phyloP scores from a whole-genome alignment of 2,797 vertebrate species.

The Hypotaenidia philippensis region DNA sequence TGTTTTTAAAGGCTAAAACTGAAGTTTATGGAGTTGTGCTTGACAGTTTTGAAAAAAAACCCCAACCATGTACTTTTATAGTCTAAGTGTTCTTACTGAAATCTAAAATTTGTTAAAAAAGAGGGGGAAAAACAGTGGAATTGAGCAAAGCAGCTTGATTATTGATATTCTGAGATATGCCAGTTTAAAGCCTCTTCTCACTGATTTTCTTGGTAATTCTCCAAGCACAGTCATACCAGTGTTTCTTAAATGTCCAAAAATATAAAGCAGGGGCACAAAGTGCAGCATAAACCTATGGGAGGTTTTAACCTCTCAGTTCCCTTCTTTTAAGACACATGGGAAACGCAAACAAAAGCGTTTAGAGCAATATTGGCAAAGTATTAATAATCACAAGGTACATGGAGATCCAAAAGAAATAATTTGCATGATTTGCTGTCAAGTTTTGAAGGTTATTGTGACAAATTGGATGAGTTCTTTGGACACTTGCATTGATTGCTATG shows the following conservation, averaged over 20 bases:
- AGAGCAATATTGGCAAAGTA: neutral
- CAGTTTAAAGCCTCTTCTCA: neutral
- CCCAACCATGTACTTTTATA: neutral
- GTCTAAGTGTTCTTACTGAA: neutral
- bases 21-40: fast-evolving
- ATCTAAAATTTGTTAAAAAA: neutral
- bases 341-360: neutral
- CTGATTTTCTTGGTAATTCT: neutral
- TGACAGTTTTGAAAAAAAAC: neutral
- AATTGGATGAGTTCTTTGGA: slow-evolving; percentile 38
- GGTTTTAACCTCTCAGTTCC: neutral
- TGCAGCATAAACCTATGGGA: neutral
- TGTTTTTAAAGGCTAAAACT: neutral
- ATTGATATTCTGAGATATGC: neutral
- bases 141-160: neutral
- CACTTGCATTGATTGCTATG: slow-evolving; percentile 27
- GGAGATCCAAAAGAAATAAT: neutral
- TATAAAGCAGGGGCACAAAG: neutral
- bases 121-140: neutral
- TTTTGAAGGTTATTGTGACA: slow-evolving; percentile 62
- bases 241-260: neutral
- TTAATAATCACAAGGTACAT: neutral
- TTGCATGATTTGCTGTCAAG: slow-evolving; percentile 50
- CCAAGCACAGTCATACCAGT: neutral
- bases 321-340: neutral